Conservation (phyloP, 2,888 invertebrate genomes). For the Papilio gigon region DNA sequence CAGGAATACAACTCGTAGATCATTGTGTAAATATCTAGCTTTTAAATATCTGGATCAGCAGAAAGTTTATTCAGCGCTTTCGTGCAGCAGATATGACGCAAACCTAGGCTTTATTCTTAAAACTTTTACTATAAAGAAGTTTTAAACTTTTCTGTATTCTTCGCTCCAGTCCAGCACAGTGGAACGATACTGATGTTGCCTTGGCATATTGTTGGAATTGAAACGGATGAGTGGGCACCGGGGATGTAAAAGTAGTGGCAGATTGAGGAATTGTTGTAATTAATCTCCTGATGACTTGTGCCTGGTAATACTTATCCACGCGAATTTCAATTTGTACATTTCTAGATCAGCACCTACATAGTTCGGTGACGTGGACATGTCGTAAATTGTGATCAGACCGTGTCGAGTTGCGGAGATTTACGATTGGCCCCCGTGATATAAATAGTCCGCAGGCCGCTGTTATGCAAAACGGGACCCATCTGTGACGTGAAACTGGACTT, state of each 20-base stretch:
- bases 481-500: slow-evolving; percentile 19
- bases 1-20: neutral
- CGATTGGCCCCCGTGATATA: slow-evolving; percentile 7
- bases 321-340: neutral
- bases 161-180: neutral
- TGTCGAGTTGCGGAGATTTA: slow-evolving; percentile 16
- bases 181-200: neutral
- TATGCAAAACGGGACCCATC: slow-evolving; percentile 24
- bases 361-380: slow-evolving; percentile 1
- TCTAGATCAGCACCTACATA: neutral
- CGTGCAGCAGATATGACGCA: neutral
- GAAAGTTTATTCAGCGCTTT: slow-evolving; percentile 17
- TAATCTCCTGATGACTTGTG: too few species aligned
- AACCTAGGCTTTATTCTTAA: slow-evolving; percentile 8
- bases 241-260: too few species aligned
- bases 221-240: neutral
- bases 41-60: slow-evolving; percentile 15
- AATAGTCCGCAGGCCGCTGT: slow-evolving; percentile 14
- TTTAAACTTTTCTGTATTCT: neutral
- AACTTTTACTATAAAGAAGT: slow-evolving; percentile 14
- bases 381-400: neutral
- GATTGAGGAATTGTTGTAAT: too few species aligned
- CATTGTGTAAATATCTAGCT: slow-evolving; percentile 3
- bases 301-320: too few species aligned
- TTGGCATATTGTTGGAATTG: neutral